Evolutionary conservation across 2,888 invertebrate species (phyloP), one percentile per base, ranked within the genome.

Genomic region (Chromoteleia sp.): DNA sequence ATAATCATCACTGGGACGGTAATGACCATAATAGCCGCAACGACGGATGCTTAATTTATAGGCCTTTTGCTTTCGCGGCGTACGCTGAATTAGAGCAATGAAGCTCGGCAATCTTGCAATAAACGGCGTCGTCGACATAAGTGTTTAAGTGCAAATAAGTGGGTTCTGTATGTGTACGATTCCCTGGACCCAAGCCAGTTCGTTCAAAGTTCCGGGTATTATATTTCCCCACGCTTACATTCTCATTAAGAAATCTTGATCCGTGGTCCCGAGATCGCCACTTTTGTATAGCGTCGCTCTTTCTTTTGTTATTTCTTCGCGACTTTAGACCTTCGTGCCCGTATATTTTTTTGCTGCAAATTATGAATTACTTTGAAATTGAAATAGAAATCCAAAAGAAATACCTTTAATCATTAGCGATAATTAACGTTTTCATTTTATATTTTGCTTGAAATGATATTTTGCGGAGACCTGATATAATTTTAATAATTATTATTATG

Each of bases 81-180:
- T 43, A 65, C n/a, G 30, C 45, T 45, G 79, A 79, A 74, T 79
- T 67, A 67, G 79, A 73, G 73, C 74, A 67, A 73, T 74, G 73
- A 74, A 74, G 67, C 70, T 56, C 45, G 52, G 45, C 61, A 73
- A 81, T 81, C 59, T 61, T 65, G 76, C 73, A 67, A 67, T 76
- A 81, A 76, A 81, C 76, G 41, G 30, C 59, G 50, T 70, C 70
- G 70, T 56, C 33, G 33, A 56, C 63, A 70, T 79, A 73, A 79
- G 73, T 74, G 74, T 74, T 79, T 79, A 79, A 80, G 39, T 63
- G 74, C 73, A 80, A 80, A 80, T 80, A 74, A 68, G 68, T 65
- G 75, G 50, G 59, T 70, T 54, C 50, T 56, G 61, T 41, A 12
- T 61, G 67, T 61, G 68, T 48, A 65, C 68, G 74, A 68, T 73